Conservation (phyloP, 2,888 invertebrate species). For the Trichopoda pennipes region DNA sequence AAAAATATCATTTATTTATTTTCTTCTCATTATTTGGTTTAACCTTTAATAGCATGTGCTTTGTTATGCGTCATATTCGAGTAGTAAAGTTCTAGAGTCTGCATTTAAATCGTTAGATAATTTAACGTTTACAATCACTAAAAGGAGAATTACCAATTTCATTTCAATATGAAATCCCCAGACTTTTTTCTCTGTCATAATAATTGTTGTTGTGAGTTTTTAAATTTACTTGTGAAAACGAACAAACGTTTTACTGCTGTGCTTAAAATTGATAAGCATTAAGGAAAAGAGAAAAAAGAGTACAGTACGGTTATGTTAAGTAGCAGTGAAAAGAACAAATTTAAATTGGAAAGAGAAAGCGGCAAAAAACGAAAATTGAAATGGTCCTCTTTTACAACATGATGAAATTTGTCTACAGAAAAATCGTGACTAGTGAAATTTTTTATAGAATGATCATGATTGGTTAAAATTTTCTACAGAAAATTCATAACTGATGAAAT, state of each 20-base stretch:
- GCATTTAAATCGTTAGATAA: slow-evolving; percentile 30
- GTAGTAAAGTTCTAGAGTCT: slow-evolving; percentile 31
- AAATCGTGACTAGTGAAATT: too few species aligned
- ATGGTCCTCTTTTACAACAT: too few species aligned
- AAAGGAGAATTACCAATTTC: not conserved
- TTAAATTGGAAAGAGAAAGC: not conserved
- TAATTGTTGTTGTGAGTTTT: not conserved
- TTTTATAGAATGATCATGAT: too few species aligned
- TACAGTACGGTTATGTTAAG: not conserved
- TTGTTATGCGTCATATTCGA: slow-evolving; percentile 40
- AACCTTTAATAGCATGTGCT: slow-evolving; percentile 40
- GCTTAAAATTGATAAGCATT: not conserved
- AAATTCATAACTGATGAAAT: too few species aligned
- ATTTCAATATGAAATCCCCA: not conserved
- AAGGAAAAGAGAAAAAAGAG: not conserved
- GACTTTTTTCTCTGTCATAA: too few species aligned
- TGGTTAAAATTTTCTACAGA: too few species aligned
- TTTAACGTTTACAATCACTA: slow-evolving; percentile 25
- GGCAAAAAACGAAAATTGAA: too few species aligned
- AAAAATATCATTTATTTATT: not conserved
- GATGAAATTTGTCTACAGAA: too few species aligned
- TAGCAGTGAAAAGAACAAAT: not conserved
- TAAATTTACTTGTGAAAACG: not conserved
- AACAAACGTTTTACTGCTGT: not conserved
- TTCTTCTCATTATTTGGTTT: slow-evolving; percentile 26